Evolutionary conservation across 2,888 invertebrate species (phyloP).

Genomic region (Nephrotoma flavescens): DNA sequence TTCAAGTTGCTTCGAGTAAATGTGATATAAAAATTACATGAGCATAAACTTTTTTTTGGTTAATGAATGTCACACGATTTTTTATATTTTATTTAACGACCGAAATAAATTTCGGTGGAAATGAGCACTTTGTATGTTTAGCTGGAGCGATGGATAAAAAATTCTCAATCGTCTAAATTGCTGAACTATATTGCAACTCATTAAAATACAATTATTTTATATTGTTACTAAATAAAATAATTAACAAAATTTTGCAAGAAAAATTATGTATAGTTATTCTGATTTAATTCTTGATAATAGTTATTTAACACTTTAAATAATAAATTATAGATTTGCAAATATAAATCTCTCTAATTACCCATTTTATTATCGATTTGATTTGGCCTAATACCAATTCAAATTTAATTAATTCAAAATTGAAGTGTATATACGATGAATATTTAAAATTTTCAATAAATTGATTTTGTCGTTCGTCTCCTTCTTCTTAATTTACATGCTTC

Average conservation of each 20-base stretch:
- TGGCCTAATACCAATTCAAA: background rate
- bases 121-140: background rate
- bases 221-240: background rate
- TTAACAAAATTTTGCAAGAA: background rate
- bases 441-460: background rate
- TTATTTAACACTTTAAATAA: no score
- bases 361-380: background rate
- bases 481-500: background rate
- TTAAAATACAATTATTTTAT: background rate
- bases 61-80: background rate
- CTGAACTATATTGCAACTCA: background rate
- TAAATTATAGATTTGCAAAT: background rate
- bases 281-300: background rate
- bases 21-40: background rate
- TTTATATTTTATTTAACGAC: background rate
- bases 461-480: background rate
- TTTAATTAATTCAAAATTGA: background rate
- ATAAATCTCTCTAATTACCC: background rate
- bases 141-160: background rate
- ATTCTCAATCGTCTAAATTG: background rate
- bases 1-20: background rate
- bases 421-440: background rate
- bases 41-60: background rate
- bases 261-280: background rate
- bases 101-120: background rate